Evolutionary conservation across 1,140 invertebrate species (phyloP), one percentile per base, ranked within the genome.

Genomic region (Pseudachorutes palmiensis): DNA sequence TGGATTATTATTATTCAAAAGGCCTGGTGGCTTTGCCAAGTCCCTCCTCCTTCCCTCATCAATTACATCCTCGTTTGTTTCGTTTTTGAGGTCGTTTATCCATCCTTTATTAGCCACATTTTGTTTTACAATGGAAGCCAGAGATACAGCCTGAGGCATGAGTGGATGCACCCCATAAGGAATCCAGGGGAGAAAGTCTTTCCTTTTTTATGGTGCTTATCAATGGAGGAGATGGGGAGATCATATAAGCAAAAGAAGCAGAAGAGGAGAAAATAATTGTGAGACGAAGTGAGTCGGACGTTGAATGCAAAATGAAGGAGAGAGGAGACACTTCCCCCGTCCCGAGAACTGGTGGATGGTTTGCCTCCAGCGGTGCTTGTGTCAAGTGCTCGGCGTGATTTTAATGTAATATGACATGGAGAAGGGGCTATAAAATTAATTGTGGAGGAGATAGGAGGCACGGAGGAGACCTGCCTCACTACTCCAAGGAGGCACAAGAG

Each of bases 371-470:
- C n/a, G 36, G 36, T 9, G 36, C 22, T 51, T 57, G 61, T 68
- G 61, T 64, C 62, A 63, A 63, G 61, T 65, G 61, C 32, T 70
- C 57, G 51, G 69, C 69, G 63, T 71, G 67, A 73, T 73, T 73
- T 71, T 73, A 73, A 73, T 73, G 72, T 70, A 69, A 71, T 64
- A 69, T 73, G 69, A 69, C 69, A 71, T 71, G 69, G 72, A 70
- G 67, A 55, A 16, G 58, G 70, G 62, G 65, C 72, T 71, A 70
- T 73, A 73, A 73, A 73, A 73, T 73, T 73, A 73, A 73, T 73
- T 73, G 72, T 71, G 67, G 67, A 69, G 24, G 67, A 71, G 67
- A 70, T 69, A 70, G 68, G n/a, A 55, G 64, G 66, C 65, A 58
- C 51, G 29, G n/a, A n/a, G n/a, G n/a, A n/a, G n/a, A n/a, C n/a